These are phyloP conservation scores for Trichomalopsis sarcophagae DNA, from an alignment of 1,140 invertebrate genomes.

Conservation along the genomic window DNA sequence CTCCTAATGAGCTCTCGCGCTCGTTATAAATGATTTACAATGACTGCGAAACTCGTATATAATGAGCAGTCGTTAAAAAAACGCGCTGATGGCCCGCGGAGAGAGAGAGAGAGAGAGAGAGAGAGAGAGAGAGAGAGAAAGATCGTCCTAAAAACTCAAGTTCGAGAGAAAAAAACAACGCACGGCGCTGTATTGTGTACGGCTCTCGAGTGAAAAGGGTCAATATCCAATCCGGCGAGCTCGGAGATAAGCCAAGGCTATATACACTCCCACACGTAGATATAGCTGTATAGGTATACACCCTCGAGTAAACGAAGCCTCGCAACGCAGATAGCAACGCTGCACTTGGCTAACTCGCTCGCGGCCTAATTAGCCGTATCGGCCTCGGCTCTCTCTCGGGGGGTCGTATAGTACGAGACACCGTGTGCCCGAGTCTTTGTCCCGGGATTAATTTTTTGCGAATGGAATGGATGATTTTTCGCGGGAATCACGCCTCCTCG, in stretches of 20 bases:
- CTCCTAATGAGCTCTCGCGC: neutral
- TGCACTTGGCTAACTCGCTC: neutral
- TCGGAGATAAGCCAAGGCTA: neutral
- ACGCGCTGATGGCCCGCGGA: no score
- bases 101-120: no score
- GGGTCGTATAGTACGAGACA: neutral
- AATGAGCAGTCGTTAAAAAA: neutral
- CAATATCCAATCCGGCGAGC: neutral
- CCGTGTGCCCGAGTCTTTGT: neutral
- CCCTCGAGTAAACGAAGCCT: neutral
- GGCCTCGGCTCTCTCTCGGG: no score
- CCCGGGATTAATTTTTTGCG: no score
- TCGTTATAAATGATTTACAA: neutral
- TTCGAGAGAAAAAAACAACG: neutral
- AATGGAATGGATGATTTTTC: no score
- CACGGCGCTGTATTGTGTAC: neutral
- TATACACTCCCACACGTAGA: neutral
- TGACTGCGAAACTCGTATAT: neutral
- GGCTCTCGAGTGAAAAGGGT: neutral
- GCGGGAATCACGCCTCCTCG: no score
- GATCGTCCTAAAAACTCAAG: neutral
- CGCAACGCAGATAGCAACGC: neutral
- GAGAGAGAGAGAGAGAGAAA: no score
- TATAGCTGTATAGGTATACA: no score
- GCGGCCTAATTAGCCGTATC: conserved; percentile 21